Conservation (phyloP, 2,888 invertebrate species). For the Lacanobia wlatinum region DNA sequence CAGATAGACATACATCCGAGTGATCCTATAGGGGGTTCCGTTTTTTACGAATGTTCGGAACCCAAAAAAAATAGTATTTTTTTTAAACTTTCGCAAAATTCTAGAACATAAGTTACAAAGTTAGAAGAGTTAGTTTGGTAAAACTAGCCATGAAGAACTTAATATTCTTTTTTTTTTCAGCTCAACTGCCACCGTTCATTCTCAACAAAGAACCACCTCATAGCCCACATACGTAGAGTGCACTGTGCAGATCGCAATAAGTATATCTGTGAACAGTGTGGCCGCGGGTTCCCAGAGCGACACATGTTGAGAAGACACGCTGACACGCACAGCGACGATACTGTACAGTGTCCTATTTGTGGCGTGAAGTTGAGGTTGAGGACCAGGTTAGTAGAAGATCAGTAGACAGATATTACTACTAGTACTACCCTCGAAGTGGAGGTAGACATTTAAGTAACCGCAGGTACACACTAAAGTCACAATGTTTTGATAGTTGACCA, state of each 20-base stretch:
- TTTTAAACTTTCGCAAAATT: no score
- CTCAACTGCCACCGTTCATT: constrained; percentile 38
- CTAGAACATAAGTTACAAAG: no score
- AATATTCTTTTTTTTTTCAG: constrained; percentile 44
- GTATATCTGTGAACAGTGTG: constrained; percentile 57
- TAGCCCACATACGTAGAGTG: constrained; percentile 57
- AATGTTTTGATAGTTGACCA: no score
- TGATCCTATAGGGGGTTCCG: no score
- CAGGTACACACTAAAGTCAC: no score
- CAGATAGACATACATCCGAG: no score
- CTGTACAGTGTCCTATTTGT: constrained; percentile 50
- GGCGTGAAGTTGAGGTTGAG: constrained; percentile 27
- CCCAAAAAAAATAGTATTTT: no score
- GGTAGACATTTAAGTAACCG: neutral
- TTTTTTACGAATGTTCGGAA: no score
- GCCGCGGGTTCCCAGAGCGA: constrained; percentile 36
- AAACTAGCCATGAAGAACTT: neutral
- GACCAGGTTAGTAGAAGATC: constrained; percentile 44
- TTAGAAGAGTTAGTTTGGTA: no score
- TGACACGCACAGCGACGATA: constrained; percentile 25
- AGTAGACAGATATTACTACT: neutral
- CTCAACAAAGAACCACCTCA: constrained; percentile 23
- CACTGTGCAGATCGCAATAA: constrained; percentile 53
- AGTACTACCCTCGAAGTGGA: neutral
- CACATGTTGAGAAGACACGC: constrained; percentile 45